Base-by-base conservation (phyloP, 2,113 vertebrate genomes). In the Gadus chalcogrammus region DNA sequence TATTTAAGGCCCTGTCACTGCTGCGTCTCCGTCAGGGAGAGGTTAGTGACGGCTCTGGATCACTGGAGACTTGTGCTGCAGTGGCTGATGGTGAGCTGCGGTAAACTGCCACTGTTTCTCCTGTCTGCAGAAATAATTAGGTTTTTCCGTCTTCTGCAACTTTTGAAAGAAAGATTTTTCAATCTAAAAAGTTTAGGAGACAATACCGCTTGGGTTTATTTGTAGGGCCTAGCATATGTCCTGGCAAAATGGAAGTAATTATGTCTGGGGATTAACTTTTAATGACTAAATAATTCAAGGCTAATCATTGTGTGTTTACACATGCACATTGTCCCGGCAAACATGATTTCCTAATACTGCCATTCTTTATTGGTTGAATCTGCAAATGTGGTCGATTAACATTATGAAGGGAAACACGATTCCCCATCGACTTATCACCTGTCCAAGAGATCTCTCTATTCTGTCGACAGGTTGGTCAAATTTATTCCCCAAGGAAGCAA, bases 1-100 rank as follows among this genome's bases (percentile, higher is more conserved):
- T 72, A 68, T 81, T 70, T 77, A 64, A 75, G 67, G 64, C 52
- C 76, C 73, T 84, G 75, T 56, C 70, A 53, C 58, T 58, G 42
- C 48, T 15, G 69, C 55, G 79, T 79, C 74, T 74, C 69, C n/a
- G 68, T 38, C n/a, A 3, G 42, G 71, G 64, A 66, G 62, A 31
- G 74, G 70, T 64, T 61, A 15, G 16, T 13, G 27, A 4, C 52
- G 61, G 63, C 28, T 18, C 1, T 56, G 48, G 61, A 71, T 20
- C 58, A 52, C 58, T 55, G 53, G 31, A 27, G 31, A 22, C 20
- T 15, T 65, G 64, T 15, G 48, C 70, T 73, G 70, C 48, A 66
- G 24, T n/a, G 4, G 42, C 7, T 63, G 18, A 83, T 35, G 15
- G 61, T 27, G 42, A 76, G 70, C 67, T 75, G 64, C 75, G 69